Evolutionary conservation across 2,888 invertebrate species (phyloP).

Genomic region (Aromia moschata): DNA sequence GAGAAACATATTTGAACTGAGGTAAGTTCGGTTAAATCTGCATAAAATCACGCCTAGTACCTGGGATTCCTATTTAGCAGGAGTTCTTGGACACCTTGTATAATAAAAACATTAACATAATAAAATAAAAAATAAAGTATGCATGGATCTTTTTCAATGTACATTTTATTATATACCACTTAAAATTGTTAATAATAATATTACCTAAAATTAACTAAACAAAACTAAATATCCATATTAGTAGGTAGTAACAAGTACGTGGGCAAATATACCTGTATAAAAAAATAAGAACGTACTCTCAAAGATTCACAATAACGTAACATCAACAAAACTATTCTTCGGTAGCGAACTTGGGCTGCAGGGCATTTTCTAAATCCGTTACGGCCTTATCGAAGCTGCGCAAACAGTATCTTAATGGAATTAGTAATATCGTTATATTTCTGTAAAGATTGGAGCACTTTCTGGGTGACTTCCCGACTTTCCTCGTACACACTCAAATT

Average conservation of each 20-base stretch:
- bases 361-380: conserved; percentile 61
- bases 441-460: conserved; percentile 61
- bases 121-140: too few relatives aligned
- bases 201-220: not conserved
- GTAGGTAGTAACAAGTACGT: not conserved
- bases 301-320: not conserved
- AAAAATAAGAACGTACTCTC: not conserved
- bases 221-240: not conserved
- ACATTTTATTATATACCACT: not conserved
- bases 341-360: conserved; percentile 55
- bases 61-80: too few relatives aligned
- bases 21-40: too few relatives aligned
- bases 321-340: conserved; percentile 45
- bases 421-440: conserved; percentile 64
- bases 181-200: not conserved
- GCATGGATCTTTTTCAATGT: not conserved
- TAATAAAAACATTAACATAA: too few relatives aligned
- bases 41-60: too few relatives aligned
- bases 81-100: too few relatives aligned
- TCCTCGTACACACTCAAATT: conserved; percentile 62
- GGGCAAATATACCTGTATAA: not conserved
- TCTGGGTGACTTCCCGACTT: conserved; percentile 56
- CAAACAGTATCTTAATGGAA: conserved; percentile 63
- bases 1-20: too few relatives aligned
- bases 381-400: conserved; percentile 62